A percentile compares a stretch with the other conserved stretches of the same genome.
Evolutionary conservation across 2,113 vertebrate species (phyloP).

Genomic region (Centrocercus urophasianus): DNA sequence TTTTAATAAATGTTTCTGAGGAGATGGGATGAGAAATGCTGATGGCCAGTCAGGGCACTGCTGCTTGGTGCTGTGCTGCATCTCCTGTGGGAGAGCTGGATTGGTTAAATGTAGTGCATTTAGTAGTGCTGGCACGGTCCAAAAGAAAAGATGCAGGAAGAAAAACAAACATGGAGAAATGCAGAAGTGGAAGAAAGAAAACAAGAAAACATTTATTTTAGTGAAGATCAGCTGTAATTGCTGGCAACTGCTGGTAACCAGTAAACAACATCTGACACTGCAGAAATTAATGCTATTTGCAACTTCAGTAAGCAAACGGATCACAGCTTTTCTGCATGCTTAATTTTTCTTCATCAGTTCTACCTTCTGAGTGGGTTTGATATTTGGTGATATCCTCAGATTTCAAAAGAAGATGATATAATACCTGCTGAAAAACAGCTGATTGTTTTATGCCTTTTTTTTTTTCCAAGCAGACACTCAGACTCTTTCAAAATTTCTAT

Average conservation of each 20-base stretch:
- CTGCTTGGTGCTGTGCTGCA: not conserved
- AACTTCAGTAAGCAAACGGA: not conserved
- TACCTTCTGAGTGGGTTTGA: not conserved
- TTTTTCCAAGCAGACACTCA: not conserved
- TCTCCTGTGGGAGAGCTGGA: not conserved
- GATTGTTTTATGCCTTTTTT: accelerated
- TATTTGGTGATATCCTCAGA: not conserved
- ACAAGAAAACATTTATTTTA: accelerated
- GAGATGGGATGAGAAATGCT: not conserved
- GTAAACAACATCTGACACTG: accelerated
- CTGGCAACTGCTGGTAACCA: not conserved
- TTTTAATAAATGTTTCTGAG: accelerated
- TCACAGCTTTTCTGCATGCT: not conserved
- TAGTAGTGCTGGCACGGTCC: not conserved
- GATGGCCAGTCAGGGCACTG: accelerated
- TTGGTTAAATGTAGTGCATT: accelerated
- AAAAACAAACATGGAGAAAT: not conserved
- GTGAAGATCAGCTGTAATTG: not conserved
- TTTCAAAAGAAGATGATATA: not conserved
- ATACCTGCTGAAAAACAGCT: not conserved
- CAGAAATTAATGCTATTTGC: accelerated
- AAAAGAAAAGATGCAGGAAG: not conserved
- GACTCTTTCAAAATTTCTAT: not conserved
- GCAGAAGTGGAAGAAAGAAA: not conserved
- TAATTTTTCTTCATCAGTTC: not conserved